Conservation (phyloP, 2,888 invertebrate species). For the Dryobotodes eremita region DNA sequence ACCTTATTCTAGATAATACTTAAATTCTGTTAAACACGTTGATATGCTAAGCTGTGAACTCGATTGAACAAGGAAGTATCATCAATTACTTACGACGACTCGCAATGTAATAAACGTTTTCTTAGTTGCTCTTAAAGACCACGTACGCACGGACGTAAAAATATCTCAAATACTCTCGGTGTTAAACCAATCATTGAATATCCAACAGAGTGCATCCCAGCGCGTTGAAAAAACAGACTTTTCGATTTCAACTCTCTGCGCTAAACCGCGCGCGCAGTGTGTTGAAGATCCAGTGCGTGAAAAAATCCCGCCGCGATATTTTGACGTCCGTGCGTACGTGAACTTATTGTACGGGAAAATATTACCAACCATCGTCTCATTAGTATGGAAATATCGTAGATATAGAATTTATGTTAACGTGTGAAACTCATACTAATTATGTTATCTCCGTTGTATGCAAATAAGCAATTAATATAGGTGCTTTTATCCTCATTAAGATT, state of each 20-base stretch:
- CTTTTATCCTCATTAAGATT: conserved; percentile 11
- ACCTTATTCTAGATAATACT: not conserved
- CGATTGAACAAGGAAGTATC: conserved; percentile 40
- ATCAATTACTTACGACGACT: conserved; percentile 17
- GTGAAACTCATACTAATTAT: conserved; percentile 50
- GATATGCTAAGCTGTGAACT: not conserved
- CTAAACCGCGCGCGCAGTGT: too few relatives aligned
- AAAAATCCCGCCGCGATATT: too few relatives aligned
- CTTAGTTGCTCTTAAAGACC: conserved; percentile 19
- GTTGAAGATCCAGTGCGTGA: too few relatives aligned
- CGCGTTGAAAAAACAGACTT: too few relatives aligned
- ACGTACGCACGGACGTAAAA: too few relatives aligned
- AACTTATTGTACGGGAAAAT: conserved; percentile 39
- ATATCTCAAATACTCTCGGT: too few relatives aligned
- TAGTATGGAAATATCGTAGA: conserved; percentile 48
- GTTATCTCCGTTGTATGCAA: conserved; percentile 36
- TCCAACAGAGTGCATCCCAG: too few relatives aligned
- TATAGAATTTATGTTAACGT: conserved; percentile 42
- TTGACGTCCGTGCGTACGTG: too few relatives aligned
- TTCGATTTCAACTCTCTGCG: too few relatives aligned
- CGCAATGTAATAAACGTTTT: conserved; percentile 37
- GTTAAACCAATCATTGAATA: too few relatives aligned
- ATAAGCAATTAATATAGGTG: conserved; percentile 2
- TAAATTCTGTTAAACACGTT: not conserved
- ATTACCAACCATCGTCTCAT: conserved; percentile 22